Conservation (phyloP, 2,888 invertebrate species). For the Drosophila quasianomalipes region DNA sequence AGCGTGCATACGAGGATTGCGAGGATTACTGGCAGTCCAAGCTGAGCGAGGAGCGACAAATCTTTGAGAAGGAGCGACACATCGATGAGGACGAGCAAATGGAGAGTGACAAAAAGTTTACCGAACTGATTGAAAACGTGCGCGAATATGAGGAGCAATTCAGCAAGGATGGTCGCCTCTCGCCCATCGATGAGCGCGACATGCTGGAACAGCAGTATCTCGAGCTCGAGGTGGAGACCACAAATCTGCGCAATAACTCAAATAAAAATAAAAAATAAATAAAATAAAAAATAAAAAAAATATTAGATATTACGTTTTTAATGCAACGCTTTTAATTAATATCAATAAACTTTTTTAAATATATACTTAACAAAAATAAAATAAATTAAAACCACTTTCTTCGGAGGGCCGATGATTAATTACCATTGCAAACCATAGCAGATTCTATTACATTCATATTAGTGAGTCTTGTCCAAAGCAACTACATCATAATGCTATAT, state of each 20-base stretch:
- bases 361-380: not conserved
- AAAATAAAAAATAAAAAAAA: constrained; percentile 1
- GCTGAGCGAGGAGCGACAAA: constrained; percentile 91
- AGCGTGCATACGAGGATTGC: constrained; percentile 92
- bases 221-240: constrained; percentile 90
- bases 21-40: constrained; percentile 95
- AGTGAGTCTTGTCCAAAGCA: not conserved
- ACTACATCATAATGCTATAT: not conserved
- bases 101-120: constrained; percentile 91
- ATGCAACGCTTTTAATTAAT: not conserved
- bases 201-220: constrained; percentile 90
- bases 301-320: not conserved
- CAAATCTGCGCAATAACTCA: constrained; percentile 86
- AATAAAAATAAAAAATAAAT: not conserved
- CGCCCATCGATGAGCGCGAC: constrained; percentile 92
- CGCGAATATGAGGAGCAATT: constrained; percentile 93
- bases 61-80: constrained; percentile 90
- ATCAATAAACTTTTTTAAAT: not conserved
- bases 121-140: constrained; percentile 90
- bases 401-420: not conserved
- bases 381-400: not conserved
- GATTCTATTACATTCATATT: not conserved
- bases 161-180: constrained; percentile 87
- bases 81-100: constrained; percentile 90
- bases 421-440: not conserved